Evolutionary conservation across 2,797 vertebrate genomes (phyloP), one percentile per base, ranked within the genome.

Genomic region (Oreochromis mossambicus): DNA sequence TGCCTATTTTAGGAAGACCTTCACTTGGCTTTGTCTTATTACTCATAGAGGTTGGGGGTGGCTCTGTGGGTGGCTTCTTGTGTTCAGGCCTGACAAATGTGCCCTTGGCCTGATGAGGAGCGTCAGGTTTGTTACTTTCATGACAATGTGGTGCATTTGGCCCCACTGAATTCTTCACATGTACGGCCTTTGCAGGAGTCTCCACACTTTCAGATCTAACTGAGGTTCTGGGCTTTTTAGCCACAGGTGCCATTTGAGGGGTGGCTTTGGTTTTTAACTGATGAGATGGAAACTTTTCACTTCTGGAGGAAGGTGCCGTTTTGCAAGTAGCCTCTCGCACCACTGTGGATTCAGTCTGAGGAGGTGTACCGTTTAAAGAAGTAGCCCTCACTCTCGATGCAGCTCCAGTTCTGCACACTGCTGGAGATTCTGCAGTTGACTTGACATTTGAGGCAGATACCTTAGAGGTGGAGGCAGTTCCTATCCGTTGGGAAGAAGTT

Each of bases 1-100:
- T 50, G 90, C 95, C 95, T 56, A 95, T 41, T 89, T 34, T 48
- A 24, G 8, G 19, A 32, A 1, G 3, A 3, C 8, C 41, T 80
- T 13, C 11, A 13, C 2, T 77, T 19, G 43, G 10, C 15, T 29
- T 79, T 0, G 3, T 38, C 32, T 51, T 86, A 26, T 51, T 86
- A 24, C 7, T 77, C 24, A 19, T 3, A 6, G 46, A 55, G 29
- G 9, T 19, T 7, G 19, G 66, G 3, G 70, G 54, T 1, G 48
- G 41, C 19, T 86, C 84, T 17, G 50, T 19, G 7, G 55, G 10
- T 5, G 19, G 29, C 14, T 26, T 87, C 54, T 48, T 79, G 21
- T 54, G 29, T 46, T 52, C 68, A 63, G 21, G 36, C 7, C 5
- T 78, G 24, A 26, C 70, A 54, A 81, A 13, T 0, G 2, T 17